A percentile compares a stretch with the other conserved stretches of the same genome.
Evolutionary conservation across 2,797 vertebrate genomes (phyloP).

Genomic region (Epinephelus coioides): DNA sequence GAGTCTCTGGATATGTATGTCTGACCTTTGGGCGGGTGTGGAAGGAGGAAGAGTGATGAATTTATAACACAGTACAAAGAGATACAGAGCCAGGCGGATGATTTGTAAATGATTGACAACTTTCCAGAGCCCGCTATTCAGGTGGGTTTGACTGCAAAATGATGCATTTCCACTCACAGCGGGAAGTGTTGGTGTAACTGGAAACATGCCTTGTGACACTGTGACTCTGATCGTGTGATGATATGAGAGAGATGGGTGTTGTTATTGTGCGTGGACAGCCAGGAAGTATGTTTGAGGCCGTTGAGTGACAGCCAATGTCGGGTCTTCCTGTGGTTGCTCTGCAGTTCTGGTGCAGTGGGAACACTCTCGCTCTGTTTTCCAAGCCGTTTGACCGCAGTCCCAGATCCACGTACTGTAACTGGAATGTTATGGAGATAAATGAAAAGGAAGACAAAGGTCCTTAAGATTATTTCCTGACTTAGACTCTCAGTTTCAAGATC

Average conservation of each 20-base stretch:
- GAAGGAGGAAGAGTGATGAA: conserved; percentile 40
- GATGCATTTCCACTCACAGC: conserved; percentile 50
- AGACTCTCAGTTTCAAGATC: conserved; percentile 1
- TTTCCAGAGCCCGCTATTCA: conserved; percentile 38
- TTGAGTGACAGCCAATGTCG: conserved; percentile 34
- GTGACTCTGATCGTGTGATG: conserved; percentile 33
- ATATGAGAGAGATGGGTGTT: conserved; percentile 32
- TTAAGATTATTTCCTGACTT: conserved; percentile 13
- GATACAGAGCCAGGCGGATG: conserved; percentile 16
- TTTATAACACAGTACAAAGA: conserved; percentile 43
- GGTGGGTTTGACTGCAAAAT: conserved; percentile 22
- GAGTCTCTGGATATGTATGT: conserved; percentile 44
- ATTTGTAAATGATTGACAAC: conserved; percentile 47
- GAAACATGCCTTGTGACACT: conserved; percentile 35
- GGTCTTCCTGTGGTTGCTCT: conserved; percentile 43
- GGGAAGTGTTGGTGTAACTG: conserved; percentile 24
- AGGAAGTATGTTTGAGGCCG: conserved; percentile 51
- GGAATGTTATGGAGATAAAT: conserved; percentile 32
- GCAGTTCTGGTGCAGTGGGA: conserved; percentile 17
- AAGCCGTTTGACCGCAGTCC: neutral
- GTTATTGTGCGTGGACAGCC: conserved; percentile 26
- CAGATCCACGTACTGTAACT: neutral
- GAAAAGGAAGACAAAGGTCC: neutral
- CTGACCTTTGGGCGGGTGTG: conserved; percentile 60
- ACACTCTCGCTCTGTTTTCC: neutral